A percentile compares a stretch with the other conserved stretches of the same genome.
Conservation (phyloP, 2,113 vertebrate genomes). For the Fukomys damarensis region DNA sequence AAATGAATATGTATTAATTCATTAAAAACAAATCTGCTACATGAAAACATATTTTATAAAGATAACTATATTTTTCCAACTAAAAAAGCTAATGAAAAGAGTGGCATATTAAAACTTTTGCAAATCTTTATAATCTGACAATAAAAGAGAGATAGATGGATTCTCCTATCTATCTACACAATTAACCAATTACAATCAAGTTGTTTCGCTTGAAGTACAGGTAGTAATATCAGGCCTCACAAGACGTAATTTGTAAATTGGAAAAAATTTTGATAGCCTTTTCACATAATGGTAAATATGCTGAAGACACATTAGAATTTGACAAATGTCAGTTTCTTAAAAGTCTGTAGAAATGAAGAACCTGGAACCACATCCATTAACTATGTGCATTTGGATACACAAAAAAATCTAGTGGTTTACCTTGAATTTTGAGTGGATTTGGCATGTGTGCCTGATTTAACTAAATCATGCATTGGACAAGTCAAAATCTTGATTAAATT, state of each 20-base stretch:
- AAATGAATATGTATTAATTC: neutral
- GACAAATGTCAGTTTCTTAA: constrained; percentile 20
- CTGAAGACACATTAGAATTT: neutral
- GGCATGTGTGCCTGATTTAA: neutral
- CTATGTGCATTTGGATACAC: neutral
- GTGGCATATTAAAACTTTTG: constrained; percentile 5
- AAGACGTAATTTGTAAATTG: neutral
- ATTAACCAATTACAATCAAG: neutral
- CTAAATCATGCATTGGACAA: neutral
- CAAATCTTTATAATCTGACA: neutral
- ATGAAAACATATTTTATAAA: neutral
- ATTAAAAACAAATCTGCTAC: neutral
- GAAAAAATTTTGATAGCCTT: neutral
- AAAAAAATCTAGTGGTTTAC: neutral
- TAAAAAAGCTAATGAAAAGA: neutral
- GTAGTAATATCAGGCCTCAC: neutral
- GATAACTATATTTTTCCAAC: neutral
- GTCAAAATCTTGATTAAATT: neutral
- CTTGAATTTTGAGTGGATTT: neutral
- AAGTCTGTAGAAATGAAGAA: neutral
- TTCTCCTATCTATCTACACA: neutral
- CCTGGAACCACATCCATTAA: neutral
- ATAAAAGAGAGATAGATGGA: neutral
- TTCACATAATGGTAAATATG: neutral
- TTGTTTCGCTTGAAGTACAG: neutral